A percentile compares a stretch with the other conserved stretches of the same genome.
Evolutionary conservation across 2,888 invertebrate species (phyloP).

Genomic region (Lysandra bellargus): DNA sequence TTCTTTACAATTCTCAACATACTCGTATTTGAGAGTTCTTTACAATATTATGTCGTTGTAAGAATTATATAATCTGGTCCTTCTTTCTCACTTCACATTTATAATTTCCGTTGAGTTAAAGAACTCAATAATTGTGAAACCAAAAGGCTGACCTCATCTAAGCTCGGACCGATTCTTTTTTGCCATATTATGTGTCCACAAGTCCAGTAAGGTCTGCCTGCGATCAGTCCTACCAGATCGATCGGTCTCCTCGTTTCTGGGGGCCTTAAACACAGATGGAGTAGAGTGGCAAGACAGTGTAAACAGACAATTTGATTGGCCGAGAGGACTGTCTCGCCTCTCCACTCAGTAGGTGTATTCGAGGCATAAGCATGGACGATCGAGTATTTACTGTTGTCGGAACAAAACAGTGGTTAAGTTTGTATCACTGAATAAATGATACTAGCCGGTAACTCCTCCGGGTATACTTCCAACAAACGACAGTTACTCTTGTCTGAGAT

Average conservation of each 20-base stretch:
- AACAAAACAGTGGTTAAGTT: slow-evolving; percentile 15
- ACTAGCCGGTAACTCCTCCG: not conserved
- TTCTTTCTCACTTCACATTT: too few species aligned
- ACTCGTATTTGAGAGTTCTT: too few species aligned
- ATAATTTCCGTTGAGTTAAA: not conserved
- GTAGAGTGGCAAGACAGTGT: too few species aligned
- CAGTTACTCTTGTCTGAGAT: slow-evolving; percentile 13
- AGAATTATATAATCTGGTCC: too few species aligned
- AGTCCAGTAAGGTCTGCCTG: not conserved
- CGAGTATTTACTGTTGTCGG: not conserved
- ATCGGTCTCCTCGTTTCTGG: not conserved
- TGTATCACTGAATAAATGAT: slow-evolving; percentile 14
- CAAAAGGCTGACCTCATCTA: not conserved
- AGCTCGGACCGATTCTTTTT: not conserved
- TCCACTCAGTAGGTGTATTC: too few species aligned
- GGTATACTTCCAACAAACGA: slow-evolving; percentile 17
- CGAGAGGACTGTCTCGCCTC: too few species aligned
- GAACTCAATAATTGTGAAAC: not conserved
- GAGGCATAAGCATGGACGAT: not conserved
- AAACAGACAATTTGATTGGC: too few species aligned
- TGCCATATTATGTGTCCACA: not conserved
- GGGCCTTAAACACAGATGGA: not conserved
- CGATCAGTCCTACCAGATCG: not conserved
- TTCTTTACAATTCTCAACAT: too few species aligned
- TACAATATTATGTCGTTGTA: too few species aligned